These are phyloP conservation scores for Thripadectes ignobilis DNA, from an alignment of 2,797 vertebrate species.

Conservation along the genomic window DNA sequence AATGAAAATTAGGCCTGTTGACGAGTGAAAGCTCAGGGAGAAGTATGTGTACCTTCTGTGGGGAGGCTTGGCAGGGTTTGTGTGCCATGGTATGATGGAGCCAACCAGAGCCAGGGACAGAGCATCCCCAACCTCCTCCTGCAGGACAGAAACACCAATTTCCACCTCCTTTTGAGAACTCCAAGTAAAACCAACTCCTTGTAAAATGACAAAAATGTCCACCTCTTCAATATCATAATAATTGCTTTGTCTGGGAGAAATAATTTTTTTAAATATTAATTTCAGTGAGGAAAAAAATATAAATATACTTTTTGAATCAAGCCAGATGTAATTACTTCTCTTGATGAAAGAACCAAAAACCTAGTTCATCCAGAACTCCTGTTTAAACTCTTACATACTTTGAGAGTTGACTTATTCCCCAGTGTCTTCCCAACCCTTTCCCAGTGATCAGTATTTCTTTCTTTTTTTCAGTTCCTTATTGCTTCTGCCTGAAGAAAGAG, in stretches of 20 bases:
- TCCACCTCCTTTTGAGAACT: neutral
- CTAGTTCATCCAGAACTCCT: neutral
- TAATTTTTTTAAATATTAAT: neutral
- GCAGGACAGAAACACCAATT: neutral
- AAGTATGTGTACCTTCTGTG: rapidly evolving
- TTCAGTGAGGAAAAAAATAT: neutral
- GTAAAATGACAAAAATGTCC: neutral
- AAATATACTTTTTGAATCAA: neutral
- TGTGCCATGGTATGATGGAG: neutral
- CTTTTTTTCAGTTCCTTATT: neutral
- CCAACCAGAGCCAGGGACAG: rapidly evolving
- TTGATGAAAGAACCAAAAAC: neutral
- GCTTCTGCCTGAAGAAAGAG: neutral
- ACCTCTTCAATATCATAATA: neutral
- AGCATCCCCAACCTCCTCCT: neutral
- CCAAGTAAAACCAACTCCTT: neutral
- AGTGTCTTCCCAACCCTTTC: neutral
- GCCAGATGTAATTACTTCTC: neutral
- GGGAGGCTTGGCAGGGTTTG: rapidly evolving
- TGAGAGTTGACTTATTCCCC: neutral
- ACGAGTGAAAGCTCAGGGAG: rapidly evolving
- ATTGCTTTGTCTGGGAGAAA: neutral
- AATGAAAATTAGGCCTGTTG: neutral
- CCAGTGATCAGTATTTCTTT: neutral
- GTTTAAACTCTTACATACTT: neutral